phyloP scores from a whole-genome alignment of 2,797 vertebrate genomes.

The Saxicola maurus region DNA sequence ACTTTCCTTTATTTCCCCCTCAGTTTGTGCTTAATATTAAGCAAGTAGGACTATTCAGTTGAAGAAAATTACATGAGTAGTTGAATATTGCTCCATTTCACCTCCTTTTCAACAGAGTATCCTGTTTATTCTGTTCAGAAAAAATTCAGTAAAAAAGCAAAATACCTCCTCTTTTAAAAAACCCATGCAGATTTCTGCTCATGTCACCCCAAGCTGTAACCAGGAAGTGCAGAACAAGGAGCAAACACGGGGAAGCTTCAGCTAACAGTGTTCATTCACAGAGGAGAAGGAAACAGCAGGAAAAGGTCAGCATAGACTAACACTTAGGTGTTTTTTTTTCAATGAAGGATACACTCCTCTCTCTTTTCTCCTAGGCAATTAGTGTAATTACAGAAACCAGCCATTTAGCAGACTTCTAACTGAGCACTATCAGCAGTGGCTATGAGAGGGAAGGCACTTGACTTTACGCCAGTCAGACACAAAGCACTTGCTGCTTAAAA shows the following conservation, averaged over 20 bases:
- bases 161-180: neutral
- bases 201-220: neutral
- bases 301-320: neutral
- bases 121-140: neutral
- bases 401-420: constrained; percentile 38
- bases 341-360: neutral
- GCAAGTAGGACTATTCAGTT: neutral
- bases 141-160: neutral
- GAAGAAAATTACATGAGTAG: neutral
- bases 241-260: neutral
- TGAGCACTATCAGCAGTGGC: neutral
- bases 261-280: neutral
- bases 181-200: neutral
- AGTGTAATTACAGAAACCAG: constrained; percentile 38
- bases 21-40: neutral
- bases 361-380: constrained; percentile 43
- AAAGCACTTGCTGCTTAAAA: constrained; percentile 37
- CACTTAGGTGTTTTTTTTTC: neutral
- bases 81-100: neutral
- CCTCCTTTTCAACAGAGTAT: neutral
- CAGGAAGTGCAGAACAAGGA: neutral
- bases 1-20: neutral
- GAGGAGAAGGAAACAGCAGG: constrained; percentile 1
- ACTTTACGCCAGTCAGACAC: neutral
- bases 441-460: constrained; percentile 40